Evolutionary conservation across 2,113 vertebrate genomes (phyloP), one percentile per base, ranked within the genome.

Genomic region (Calonectris borealis): DNA sequence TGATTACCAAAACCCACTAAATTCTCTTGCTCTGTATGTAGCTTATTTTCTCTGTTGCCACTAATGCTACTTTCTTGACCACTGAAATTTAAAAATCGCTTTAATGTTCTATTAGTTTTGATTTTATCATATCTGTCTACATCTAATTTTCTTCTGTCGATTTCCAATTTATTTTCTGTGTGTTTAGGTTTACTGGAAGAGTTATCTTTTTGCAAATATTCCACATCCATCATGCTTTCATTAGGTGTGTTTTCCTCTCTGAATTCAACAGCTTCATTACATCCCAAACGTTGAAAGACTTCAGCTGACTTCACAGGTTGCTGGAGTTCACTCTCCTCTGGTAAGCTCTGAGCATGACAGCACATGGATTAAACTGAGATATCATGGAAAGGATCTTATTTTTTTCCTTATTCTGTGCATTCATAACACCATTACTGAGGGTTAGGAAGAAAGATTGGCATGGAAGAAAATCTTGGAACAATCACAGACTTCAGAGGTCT

Each of bases 301-400:
- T 93, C 62, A 94, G 65, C 46, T 69, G 72, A 71, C 75, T 97
- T 70, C 94, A 58, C 51, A 44, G 83, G 80, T 34, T 91, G 91
- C 46, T 94, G 93, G 69, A 86, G 81, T 68, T 86, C 83, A 80
- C 46, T 68, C 38, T 92, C 84, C 79, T 88, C 90, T 83, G 49
- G 94, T 38, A 95, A 96, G 60, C 11, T 93, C 94, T 97, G 38
- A 96, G 70, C 79, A 93, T 58, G 94, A 88, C 69, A 83, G 78
- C 32, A 94, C 46, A 92, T 36, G 62, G n/a, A 88, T 78, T 94
- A 91, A 52, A 97, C 68, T 82, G 49, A 89, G 32, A 38, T 24
- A 75, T 25, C 44, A 66, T 15, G 29, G 84, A 83, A 95, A 91
- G 40, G 3, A 89, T 34, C 54, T 87, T 78, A 54, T 12, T 49